Evolutionary conservation across 2,888 invertebrate genomes (phyloP), one percentile per base, ranked within the genome.

Genomic region (Eledone cirrhosa): DNA sequence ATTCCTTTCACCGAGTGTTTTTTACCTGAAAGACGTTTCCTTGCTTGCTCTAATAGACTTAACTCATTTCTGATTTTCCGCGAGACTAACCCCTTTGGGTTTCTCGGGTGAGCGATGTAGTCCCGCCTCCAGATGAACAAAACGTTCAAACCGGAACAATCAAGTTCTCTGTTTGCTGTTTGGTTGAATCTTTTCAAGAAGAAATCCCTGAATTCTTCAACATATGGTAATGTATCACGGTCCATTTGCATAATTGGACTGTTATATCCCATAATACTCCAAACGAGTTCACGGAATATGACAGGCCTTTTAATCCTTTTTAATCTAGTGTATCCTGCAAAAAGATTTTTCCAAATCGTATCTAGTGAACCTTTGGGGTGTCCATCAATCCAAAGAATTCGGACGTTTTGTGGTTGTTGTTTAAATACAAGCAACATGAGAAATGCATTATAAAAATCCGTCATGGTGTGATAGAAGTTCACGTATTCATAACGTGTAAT

Each of bases 91-190:
- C 90, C 90, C 4, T 79, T 76, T 5, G 89, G 89, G 80, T 90
- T 90, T 67, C 90, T 82, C 0, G 90, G 90, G 82, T 90, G 90
- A 2, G 90, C 89, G 24, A 90, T 82, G 79, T 90, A 90, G 79
- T 90, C 86, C 3, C 86, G 82, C 31, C 90, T 82, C 88, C 89
- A 89, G 14, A 90, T 85, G 77, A 90, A 85, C n/a, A 88, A 77
- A 27, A 90, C 83, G 14, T 81, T 83, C 11, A 90, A 78, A 14
- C 82, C 80, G 19, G 81, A 63, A 81, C 90, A 90, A 80, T 88
- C 79, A 14, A 87, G 78, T 7, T 33, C 63, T 22, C 80, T 80
- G 4, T 72, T 74, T 8, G 72, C 65, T 1, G 77, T 19, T 22
- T 86, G 81, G 0, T 78, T 76, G 77, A 85, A 85, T 29, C 84